These are phyloP conservation scores for Silurus aristotelis DNA, from an alignment of 2,797 vertebrate species.

Conservation along the genomic window DNA sequence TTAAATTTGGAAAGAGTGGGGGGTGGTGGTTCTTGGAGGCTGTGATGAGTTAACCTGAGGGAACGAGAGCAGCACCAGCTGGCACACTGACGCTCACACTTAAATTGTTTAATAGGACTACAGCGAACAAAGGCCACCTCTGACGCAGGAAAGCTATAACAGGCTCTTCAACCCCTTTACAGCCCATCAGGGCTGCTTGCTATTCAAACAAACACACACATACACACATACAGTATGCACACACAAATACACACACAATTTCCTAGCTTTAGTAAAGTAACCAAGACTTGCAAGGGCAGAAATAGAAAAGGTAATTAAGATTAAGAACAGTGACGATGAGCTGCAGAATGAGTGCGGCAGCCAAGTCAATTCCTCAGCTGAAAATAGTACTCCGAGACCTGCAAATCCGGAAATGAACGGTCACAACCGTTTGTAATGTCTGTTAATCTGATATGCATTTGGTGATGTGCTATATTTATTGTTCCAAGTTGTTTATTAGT, in stretches of 20 bases:
- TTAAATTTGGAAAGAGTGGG: conserved; percentile 68
- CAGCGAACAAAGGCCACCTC: conserved; percentile 76
- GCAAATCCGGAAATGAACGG: background rate
- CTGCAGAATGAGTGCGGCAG: background rate
- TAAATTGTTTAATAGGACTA: conserved; percentile 84
- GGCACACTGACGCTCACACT: conserved; percentile 78
- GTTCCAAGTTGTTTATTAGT: background rate
- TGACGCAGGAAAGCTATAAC: conserved; percentile 82
- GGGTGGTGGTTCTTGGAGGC: conserved; percentile 38
- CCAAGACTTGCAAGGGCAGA: conserved; percentile 72
- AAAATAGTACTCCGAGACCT: background rate
- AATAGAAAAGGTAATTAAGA: conserved; percentile 74
- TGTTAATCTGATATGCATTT: background rate
- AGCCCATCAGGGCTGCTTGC: conserved; percentile 51
- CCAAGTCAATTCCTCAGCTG: background rate
- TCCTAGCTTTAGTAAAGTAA: conserved; percentile 71
- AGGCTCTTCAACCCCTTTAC: conserved; percentile 77
- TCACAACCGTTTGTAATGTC: background rate
- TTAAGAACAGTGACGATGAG: conserved; percentile 41
- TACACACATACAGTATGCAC: background rate
- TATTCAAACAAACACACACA: conserved; percentile 17
- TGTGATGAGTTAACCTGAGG: conserved; percentile 67
- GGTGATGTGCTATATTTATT: background rate
- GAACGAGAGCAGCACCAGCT: conserved; percentile 67
- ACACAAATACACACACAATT: conserved; percentile 13